These are phyloP conservation scores for Chaitophorus viminalis DNA, from an alignment of 2,888 invertebrate genomes.

Conservation along the genomic window DNA sequence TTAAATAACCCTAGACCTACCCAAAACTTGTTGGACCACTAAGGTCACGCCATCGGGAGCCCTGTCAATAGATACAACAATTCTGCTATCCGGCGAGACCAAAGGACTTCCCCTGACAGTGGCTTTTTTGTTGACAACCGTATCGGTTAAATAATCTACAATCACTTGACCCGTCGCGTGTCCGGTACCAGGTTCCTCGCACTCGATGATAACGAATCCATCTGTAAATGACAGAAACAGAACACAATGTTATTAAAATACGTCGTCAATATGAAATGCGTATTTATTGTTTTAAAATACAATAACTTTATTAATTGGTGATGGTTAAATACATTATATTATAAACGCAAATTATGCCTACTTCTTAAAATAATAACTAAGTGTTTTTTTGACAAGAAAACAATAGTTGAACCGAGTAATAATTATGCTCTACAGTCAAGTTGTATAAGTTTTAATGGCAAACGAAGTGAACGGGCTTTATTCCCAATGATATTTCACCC, in stretches of 20 bases:
- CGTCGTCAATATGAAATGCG: too few relatives aligned
- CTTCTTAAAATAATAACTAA: too few relatives aligned
- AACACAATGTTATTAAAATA: background rate
- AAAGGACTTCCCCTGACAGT: conserved; percentile 75
- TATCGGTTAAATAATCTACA: conserved; percentile 79
- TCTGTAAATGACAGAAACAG: conserved; percentile 68
- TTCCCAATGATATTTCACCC: background rate
- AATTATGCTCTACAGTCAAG: too few relatives aligned
- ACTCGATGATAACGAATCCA: conserved; percentile 78
- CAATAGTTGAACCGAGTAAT: too few relatives aligned
- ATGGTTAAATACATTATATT: too few relatives aligned
- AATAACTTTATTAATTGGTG: too few relatives aligned
- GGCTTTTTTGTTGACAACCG: conserved; percentile 74
- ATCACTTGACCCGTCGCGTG: conserved; percentile 75
- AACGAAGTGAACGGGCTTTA: background rate
- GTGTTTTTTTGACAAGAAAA: too few relatives aligned
- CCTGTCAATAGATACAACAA: conserved; percentile 76
- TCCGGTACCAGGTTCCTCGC: conserved; percentile 75
- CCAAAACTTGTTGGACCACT: conserved; percentile 73
- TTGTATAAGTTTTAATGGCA: background rate
- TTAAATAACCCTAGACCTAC: conserved; percentile 67
- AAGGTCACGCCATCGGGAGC: conserved; percentile 72
- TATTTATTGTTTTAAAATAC: too few relatives aligned
- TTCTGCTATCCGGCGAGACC: conserved; percentile 78
- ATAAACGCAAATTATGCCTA: too few relatives aligned